A percentile compares a stretch with the other conserved stretches of the same genome.
phyloP scores from a whole-genome alignment of 2,888 invertebrate species.

The Sarcophaga caerulescens region DNA sequence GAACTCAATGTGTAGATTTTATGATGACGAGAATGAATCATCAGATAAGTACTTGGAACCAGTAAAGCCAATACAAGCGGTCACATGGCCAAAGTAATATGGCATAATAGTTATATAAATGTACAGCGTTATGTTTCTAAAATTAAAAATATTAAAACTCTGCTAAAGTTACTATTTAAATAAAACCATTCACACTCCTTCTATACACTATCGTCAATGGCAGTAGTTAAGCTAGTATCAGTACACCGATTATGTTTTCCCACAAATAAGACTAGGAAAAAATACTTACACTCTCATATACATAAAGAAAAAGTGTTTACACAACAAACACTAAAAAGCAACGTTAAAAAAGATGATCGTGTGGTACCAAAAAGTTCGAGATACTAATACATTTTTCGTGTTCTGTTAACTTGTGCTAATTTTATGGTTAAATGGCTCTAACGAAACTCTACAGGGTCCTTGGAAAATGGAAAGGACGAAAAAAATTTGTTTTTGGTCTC shows the following conservation, averaged over 20 bases:
- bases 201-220: neutral
- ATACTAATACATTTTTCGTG: neutral
- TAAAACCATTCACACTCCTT: too few relatives aligned
- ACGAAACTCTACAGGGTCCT: constrained; percentile 15
- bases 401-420: constrained; percentile 53
- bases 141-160: too few relatives aligned
- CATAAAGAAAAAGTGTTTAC: neutral
- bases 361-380: neutral
- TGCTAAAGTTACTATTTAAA: too few relatives aligned
- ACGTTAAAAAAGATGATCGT: neutral
- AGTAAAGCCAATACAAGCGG: too few relatives aligned
- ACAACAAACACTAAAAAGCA: neutral
- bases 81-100: too few relatives aligned
- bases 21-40: too few relatives aligned
- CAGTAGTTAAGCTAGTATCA: neutral
- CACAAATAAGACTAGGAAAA: constrained; percentile 9
- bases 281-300: neutral
- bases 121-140: too few relatives aligned
- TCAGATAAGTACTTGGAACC: too few relatives aligned
- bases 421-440: constrained; percentile 53
- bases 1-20: too few relatives aligned
- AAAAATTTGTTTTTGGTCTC: too few relatives aligned
- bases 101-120: too few relatives aligned
- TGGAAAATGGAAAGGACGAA: neutral
- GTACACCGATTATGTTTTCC: neutral